Evolutionary conservation across 30 jellyfish, hydroid and myxozoan genomes (phyloP).

Genomic region (Pseudorhiza aurosa): DNA sequence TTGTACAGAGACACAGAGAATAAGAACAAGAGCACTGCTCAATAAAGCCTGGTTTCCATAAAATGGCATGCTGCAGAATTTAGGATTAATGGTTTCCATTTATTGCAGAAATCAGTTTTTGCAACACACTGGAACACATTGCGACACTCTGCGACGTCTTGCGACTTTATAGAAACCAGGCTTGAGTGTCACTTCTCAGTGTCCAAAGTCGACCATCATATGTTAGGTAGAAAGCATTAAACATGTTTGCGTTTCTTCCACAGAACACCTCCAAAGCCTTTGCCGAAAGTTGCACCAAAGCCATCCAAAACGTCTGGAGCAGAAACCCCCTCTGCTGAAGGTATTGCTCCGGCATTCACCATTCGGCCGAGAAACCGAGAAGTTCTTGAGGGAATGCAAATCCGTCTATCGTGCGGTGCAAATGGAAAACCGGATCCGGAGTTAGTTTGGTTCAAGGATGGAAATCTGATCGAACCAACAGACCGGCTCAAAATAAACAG

Average conservation of each 20-base stretch:
- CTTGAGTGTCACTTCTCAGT: too few relatives aligned
- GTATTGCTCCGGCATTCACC: conserved; percentile 76
- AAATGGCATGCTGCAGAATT: too few relatives aligned
- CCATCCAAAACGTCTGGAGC: conserved; percentile 27
- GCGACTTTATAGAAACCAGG: too few relatives aligned
- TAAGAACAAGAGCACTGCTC: too few relatives aligned
- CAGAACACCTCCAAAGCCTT: conserved; percentile 81
- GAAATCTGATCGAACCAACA: conserved; percentile 56
- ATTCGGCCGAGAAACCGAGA: conserved; percentile 76
- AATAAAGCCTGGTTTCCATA: too few relatives aligned
- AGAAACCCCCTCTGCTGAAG: conserved; percentile 15
- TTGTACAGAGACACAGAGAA: too few relatives aligned
- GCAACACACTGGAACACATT: too few relatives aligned
- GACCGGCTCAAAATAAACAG: conserved; percentile 56
- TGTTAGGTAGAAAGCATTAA: too few relatives aligned
- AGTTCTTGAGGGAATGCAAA: conserved; percentile 75
- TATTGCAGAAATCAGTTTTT: too few relatives aligned
- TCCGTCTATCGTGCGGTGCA: conserved; percentile 75
- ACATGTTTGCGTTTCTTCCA: background rate
- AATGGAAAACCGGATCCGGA: conserved; percentile 81
- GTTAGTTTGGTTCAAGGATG: conserved; percentile 88
- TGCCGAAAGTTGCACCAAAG: conserved; percentile 73
- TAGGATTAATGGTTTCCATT: too few relatives aligned
- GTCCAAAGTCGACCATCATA: background rate
- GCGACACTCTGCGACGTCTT: too few relatives aligned